Base-by-base conservation (phyloP, 92 coral and sea anemone genomes). In the Phenganax stokvisi region DNA sequence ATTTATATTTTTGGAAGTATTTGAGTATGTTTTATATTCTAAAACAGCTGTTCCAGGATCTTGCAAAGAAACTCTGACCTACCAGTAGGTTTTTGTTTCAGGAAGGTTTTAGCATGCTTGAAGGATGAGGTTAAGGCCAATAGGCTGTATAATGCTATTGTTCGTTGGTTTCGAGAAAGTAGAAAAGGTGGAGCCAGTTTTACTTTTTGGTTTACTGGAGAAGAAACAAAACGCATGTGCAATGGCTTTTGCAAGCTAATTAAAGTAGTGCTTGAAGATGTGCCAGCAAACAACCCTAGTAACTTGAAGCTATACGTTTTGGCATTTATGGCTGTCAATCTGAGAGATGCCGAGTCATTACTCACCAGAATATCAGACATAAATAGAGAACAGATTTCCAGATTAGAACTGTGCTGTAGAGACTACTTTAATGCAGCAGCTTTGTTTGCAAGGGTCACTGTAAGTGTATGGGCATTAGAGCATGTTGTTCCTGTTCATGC, bases 351-450 rank as follows among this genome's bases (percentile, higher is more conserved):
- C 27, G 13, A 7, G 13, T 70, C 74, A 0, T 8, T 70, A 31
- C 28, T 70, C 56, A 31, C 74, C 12, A 44, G 74, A 7, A 51
- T 13, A 31, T 31, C 54, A 27, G 74, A 70, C 56, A 70, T 70
- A 51, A 70, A n/a, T 51, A 31, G 17, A 31, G 0, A 51, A 9
- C 56, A 9, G 74, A 53, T 70, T 70, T 13, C 67, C 15, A 6
- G 17, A 13, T 59, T 59, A 59, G 17, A 59, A 13, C 6, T 13
- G 15, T 61, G 15, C 7, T 61, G 67, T 28, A 61, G 25, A 61
- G 28, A 70, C 56, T 31, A 70, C 31, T 70, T 70, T 70, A 31
- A 29, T 70, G 74, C 74, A 9, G 74, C 74, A 31, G 74, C 74
- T 9, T 47, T 69, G 51, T 69, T 69, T 69, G 74, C 15, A 29